A percentile compares a stretch with the other conserved stretches of the same genome.
Conservation (phyloP, 1,140 invertebrate species). For the Colletes latitarsis region DNA sequence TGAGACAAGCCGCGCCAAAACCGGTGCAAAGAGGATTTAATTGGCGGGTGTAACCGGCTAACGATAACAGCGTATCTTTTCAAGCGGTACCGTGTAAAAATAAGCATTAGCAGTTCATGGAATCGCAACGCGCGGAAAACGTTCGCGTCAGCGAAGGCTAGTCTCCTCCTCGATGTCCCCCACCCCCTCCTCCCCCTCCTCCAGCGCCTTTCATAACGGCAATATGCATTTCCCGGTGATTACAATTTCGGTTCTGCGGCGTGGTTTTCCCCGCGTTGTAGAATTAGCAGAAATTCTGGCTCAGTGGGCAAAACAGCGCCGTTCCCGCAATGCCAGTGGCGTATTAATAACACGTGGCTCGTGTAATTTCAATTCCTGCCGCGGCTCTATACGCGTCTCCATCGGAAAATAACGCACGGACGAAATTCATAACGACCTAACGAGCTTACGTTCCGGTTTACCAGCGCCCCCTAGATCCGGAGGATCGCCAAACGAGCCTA, state of each 20-base stretch:
- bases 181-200: no score
- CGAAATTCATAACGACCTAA: constrained; percentile 55
- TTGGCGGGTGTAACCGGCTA: constrained; percentile 42
- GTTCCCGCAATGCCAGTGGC: constrained; percentile 50
- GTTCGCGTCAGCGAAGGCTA: constrained; percentile 13
- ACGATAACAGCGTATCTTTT: constrained; percentile 32
- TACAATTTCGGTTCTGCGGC: constrained; percentile 64
- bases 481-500: not conserved
- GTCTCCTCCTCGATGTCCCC: constrained; percentile 19
- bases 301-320: constrained; percentile 62
- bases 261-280: constrained; percentile 60
- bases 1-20: constrained; percentile 3
- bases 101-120: not conserved
- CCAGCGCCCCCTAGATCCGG: not conserved
- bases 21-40: constrained; percentile 35
- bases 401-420: constrained; percentile 45
- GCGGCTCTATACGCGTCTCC: constrained; percentile 5
- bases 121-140: constrained; percentile 44
- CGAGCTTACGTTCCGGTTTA: constrained; percentile 38
- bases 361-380: constrained; percentile 63
- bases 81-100: constrained; percentile 30
- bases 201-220: constrained; percentile 39
- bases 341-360: constrained; percentile 69
- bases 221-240: constrained; percentile 59
- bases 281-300: constrained; percentile 68